These are phyloP conservation scores for Ametastegia equiseti DNA, from an alignment of 2,888 invertebrate genomes.

Conservation along the genomic window DNA sequence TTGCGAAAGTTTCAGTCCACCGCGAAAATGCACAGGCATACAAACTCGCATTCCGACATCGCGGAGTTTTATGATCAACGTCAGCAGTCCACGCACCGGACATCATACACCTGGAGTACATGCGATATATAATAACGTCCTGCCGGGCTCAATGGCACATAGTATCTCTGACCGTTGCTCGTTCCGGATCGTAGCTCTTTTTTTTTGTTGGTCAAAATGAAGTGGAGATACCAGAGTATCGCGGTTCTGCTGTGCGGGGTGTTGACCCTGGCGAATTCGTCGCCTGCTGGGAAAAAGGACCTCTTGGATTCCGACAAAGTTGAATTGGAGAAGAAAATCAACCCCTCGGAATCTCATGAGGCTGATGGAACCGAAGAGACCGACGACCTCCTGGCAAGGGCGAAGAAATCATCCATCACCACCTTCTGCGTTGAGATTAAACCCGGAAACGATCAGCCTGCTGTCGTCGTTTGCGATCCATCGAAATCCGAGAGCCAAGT, in stretches of 20 bases:
- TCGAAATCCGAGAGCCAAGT: neutral
- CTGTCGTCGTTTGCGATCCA: conserved; percentile 45
- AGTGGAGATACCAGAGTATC: conserved; percentile 2
- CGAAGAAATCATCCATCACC: conserved; percentile 73
- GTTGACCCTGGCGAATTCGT: neutral
- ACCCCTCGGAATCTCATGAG: conserved; percentile 36
- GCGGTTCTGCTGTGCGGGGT: neutral
- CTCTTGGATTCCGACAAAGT: conserved; percentile 13
- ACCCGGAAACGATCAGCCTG: conserved; percentile 61
- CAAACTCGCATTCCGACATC: neutral
- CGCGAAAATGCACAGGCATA: neutral
- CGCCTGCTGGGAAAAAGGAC: neutral
- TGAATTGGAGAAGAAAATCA: neutral
- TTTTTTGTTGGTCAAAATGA: neutral
- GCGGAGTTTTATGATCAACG: conserved; percentile 7
- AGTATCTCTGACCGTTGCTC: neutral
- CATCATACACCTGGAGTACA: neutral
- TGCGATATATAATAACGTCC: conserved; percentile 13
- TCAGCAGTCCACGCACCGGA: conserved; percentile 24
- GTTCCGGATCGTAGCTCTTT: neutral
- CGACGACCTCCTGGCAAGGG: conserved; percentile 56
- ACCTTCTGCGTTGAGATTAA: conserved; percentile 77
- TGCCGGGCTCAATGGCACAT: neutral
- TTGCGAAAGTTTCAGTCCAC: conserved; percentile 9
- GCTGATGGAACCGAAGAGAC: conserved; percentile 56